Percentiles rank a stretch among this genome's conserved stretches.
Evolutionary conservation across 2,113 vertebrate species (phyloP).

Genomic region (Gavialis gangeticus): DNA sequence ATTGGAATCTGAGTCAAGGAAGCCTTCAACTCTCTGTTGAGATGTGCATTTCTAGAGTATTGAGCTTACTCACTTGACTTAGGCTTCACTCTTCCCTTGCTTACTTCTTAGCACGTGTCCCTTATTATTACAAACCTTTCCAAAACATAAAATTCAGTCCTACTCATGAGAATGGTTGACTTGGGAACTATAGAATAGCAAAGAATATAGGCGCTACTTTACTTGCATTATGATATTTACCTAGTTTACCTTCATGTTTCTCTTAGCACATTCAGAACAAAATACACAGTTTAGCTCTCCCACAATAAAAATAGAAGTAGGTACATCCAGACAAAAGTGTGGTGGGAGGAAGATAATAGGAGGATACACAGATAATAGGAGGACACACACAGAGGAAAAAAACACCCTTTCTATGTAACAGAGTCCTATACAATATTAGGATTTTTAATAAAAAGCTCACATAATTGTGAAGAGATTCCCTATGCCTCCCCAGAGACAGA

Average conservation of each 20-base stretch:
- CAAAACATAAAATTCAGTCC: not conserved
- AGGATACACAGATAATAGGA: not conserved
- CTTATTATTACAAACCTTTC: not conserved
- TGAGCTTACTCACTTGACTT: not conserved
- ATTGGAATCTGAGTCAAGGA: not conserved
- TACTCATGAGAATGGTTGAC: not conserved
- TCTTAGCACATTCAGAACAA: not conserved
- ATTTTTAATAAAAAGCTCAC: not conserved
- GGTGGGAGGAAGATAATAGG: not conserved
- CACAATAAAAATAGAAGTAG: rapidly evolving
- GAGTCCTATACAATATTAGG: not conserved
- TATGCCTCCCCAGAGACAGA: no score
- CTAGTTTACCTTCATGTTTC: not conserved
- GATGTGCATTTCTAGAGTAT: not conserved
- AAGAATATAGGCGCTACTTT: not conserved
- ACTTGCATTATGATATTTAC: no score
- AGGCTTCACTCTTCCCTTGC: not conserved
- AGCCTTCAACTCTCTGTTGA: not conserved
- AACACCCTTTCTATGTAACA: no score
- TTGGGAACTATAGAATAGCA: not conserved
- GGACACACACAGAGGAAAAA: no score
- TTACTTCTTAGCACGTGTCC: not conserved
- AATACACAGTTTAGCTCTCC: not conserved
- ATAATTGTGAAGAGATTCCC: not conserved
- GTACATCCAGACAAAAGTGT: not conserved